Base-by-base conservation (phyloP, 2,797 vertebrate species). In the Alca torda region DNA sequence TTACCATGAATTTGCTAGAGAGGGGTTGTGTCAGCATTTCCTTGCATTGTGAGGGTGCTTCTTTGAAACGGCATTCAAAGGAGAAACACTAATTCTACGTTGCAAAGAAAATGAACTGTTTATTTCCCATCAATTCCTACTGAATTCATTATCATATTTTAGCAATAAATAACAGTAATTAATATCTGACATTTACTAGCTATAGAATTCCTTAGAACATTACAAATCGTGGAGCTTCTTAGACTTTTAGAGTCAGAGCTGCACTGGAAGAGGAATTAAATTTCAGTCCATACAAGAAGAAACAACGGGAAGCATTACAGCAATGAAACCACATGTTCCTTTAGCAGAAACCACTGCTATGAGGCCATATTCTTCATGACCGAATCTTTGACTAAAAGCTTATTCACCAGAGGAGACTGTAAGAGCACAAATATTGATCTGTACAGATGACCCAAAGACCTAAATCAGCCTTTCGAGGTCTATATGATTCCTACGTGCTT, bases 361-460 rank as follows among this genome's bases (percentile, higher is more conserved):
- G 12, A 35, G 7, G 11, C n/a, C 3, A 3, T 39, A 16, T 16
- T 67, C 11, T 4, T 77, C n/a, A 48, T 0, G 3, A 67, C 28
- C 10, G 50, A 67, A 20, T 65, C 6, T 77, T 39, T 90, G 25
- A 41, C 21, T 83, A 6, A 54, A 59, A 48, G 8, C 9, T 54
- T 84, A 41, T 37, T 67, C 17, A 26, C 12, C n/a, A 51, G 11
- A 63, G 17, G 23, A 69, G 15, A 37, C 16, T 35, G 11, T 26
- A 53, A 39, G 31, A 48, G 12, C 20, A 26, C 0, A 8, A 50
- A 30, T 5, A 30, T 6, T 54, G 25, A 45, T 57, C 56, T 31
- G 18, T 54, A 68, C 16, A 60, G 17, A 39, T 11, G 9, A 75
- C 16, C 30, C 46, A 76, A 64, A 16, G 14, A 51, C 1, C 6